phyloP scores from a whole-genome alignment of 1,140 invertebrate genomes.

The Lasioglossum albipes region DNA sequence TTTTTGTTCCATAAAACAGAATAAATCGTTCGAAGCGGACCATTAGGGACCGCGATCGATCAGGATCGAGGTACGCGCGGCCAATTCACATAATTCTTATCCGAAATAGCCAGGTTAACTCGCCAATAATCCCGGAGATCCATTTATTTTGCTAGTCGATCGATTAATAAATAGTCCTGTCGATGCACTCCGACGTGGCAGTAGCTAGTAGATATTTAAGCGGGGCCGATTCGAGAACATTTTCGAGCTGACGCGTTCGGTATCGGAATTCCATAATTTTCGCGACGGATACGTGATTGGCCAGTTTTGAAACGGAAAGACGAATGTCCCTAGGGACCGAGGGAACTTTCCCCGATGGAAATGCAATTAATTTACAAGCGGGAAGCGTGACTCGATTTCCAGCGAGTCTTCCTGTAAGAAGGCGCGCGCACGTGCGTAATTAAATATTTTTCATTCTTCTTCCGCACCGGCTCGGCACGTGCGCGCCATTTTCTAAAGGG shows the following conservation, averaged over 20 bases:
- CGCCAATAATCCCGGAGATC: conserved; percentile 25
- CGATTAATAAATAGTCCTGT: conserved; percentile 13
- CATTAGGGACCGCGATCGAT: conserved; percentile 4
- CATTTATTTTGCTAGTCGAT: conserved; percentile 23
- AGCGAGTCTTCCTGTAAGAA: background rate
- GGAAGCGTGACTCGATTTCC: background rate
- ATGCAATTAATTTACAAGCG: background rate
- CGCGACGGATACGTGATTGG: background rate
- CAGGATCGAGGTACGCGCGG: background rate
- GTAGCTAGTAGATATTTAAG: no score
- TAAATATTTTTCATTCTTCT: background rate
- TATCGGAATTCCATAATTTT: background rate
- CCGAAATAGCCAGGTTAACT: conserved; percentile 14
- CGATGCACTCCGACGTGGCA: background rate
- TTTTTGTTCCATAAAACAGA: no score
- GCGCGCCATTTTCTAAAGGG: background rate
- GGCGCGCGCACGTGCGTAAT: background rate
- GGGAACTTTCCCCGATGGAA: background rate
- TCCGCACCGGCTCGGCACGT: background rate
- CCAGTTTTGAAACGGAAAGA: background rate
- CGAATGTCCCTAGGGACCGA: background rate
- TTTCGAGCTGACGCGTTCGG: background rate
- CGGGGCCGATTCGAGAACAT: background rate
- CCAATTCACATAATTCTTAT: conserved; percentile 9
- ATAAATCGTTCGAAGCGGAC: background rate